Percentiles rank a stretch among this genome's conserved stretches.
phyloP scores from a whole-genome alignment of 2,113 vertebrate species.

The Pteruthius melanotis region DNA sequence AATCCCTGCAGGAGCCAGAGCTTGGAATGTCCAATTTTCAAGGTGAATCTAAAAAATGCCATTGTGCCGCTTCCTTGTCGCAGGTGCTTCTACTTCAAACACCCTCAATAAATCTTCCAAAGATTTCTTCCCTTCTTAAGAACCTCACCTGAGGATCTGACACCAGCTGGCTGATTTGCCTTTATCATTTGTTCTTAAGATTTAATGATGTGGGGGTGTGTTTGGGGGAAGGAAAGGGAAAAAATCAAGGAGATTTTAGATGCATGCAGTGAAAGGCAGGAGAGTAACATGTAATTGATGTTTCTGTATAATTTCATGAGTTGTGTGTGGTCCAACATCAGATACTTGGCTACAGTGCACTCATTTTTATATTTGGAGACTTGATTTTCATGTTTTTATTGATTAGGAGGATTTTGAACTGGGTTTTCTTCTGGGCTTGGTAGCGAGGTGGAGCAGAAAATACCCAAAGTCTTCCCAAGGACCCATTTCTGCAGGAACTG shows the following conservation, averaged over 20 bases:
- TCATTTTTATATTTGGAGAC: neutral
- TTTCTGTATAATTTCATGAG: neutral
- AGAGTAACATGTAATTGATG: neutral
- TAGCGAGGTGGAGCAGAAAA: neutral
- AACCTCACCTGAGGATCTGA: neutral
- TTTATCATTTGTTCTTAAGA: neutral
- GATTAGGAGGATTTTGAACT: neutral
- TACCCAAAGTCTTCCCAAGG: neutral
- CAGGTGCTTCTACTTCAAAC: neutral
- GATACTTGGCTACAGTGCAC: fast-evolving
- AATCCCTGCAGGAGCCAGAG: neutral
- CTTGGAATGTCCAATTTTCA: neutral
- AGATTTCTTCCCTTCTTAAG: neutral
- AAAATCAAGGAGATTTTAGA: neutral
- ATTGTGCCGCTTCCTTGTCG: fast-evolving
- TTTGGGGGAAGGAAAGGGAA: neutral
- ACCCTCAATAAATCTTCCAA: neutral
- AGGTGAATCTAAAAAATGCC: neutral
- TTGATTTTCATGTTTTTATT: neutral
- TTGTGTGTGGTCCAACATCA: fast-evolving
- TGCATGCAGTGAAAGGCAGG: neutral
- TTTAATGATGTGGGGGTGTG: neutral
- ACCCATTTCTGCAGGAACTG: neutral
- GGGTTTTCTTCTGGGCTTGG: neutral
- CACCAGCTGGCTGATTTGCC: neutral